Percentiles rank a stretch among this genome's conserved stretches.
phyloP scores from a whole-genome alignment of 2,888 invertebrate genomes.

The Biston betularia region DNA sequence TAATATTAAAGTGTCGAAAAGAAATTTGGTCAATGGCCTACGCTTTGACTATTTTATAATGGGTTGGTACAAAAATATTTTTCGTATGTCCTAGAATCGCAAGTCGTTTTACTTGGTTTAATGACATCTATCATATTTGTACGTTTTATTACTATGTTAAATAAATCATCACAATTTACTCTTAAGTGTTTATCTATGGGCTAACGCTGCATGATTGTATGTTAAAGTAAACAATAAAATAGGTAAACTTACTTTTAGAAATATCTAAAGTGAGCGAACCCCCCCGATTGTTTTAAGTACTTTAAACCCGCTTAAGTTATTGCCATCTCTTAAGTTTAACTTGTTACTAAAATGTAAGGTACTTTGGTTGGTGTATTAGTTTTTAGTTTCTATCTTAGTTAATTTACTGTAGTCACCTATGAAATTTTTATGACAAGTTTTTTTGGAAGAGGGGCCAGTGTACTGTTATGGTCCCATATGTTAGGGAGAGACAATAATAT shows the following conservation, averaged over 20 bases:
- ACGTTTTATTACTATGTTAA: slow-evolving; percentile 77
- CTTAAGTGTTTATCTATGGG: slow-evolving; percentile 58
- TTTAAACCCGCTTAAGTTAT: slow-evolving; percentile 48
- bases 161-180: slow-evolving; percentile 74
- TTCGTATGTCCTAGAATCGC: slow-evolving; percentile 58
- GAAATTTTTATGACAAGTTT: slow-evolving; percentile 18
- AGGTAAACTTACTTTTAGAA: slow-evolving; percentile 47
- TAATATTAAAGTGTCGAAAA: slow-evolving; percentile 54
- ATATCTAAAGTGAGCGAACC: slow-evolving; percentile 61
- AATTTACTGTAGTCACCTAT: slow-evolving; percentile 14
- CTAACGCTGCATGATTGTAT: slow-evolving; percentile 52
- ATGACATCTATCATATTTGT: slow-evolving; percentile 78
- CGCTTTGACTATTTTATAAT: slow-evolving; percentile 70
- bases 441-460: slow-evolving; percentile 25
- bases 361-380: slow-evolving; percentile 45
- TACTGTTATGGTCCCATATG: slow-evolving; percentile 41
- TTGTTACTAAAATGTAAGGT: slow-evolving; percentile 41
- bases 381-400: slow-evolving; percentile 30
- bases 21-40: slow-evolving; percentile 72
- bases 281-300: slow-evolving; percentile 54
- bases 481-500: slow-evolving; percentile 35
- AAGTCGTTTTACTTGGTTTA: slow-evolving; percentile 63
- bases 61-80: slow-evolving; percentile 84
- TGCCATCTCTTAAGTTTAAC: slow-evolving; percentile 34
- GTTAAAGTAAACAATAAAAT: slow-evolving; percentile 43